These are phyloP conservation scores for Drosophila cracens DNA, from an alignment of 2,888 invertebrate genomes.

Conservation along the genomic window DNA sequence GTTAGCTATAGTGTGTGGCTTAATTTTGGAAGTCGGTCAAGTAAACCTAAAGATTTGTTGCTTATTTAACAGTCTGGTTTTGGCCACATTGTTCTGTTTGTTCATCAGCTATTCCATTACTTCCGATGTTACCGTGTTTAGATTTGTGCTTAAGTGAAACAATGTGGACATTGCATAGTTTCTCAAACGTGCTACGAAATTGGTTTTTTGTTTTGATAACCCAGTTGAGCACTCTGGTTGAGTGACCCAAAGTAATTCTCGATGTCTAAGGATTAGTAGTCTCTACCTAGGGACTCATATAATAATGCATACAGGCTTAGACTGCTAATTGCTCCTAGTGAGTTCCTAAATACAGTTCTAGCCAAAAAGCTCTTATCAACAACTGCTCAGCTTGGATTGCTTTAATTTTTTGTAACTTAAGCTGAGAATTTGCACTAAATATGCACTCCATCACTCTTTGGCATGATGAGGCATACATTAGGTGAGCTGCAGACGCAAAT, in stretches of 20 bases:
- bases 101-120: not conserved
- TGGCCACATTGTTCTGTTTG: not conserved
- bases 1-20: no score
- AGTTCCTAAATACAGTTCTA: not conserved
- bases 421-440: conserved; percentile 22
- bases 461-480: conserved; percentile 47
- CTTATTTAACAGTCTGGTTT: not conserved
- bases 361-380: not conserved
- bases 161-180: not conserved
- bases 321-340: not conserved
- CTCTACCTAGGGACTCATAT: not conserved
- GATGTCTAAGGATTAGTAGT: not conserved
- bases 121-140: not conserved
- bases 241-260: not conserved
- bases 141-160: not conserved
- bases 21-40: not conserved
- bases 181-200: not conserved
- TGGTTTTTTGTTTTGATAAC: not conserved
- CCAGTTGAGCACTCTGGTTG: no score
- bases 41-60: not conserved
- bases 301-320: not conserved
- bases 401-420: not conserved
- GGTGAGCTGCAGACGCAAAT: conserved; percentile 37
- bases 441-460: conserved; percentile 33
- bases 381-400: not conserved